These are phyloP conservation scores for Platorchestia sp. DNA, from an alignment of 1,140 invertebrate species.

Conservation along the genomic window DNA sequence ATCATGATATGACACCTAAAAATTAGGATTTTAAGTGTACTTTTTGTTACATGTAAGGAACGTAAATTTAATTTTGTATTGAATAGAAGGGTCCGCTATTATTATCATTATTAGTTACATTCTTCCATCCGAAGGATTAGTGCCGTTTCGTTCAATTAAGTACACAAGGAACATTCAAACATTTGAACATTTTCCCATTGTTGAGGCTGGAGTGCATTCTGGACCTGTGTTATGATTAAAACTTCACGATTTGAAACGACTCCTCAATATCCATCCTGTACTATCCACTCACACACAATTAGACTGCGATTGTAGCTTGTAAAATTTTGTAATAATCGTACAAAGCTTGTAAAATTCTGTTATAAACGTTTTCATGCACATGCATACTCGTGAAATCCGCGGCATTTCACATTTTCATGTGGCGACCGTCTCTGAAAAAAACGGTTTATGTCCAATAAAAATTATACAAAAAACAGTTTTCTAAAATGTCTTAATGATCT, in stretches of 20 bases:
- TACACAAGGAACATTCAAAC: neutral
- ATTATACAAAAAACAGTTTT: no score
- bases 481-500: no score
- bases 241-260: neutral
- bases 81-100: neutral
- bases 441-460: no score
- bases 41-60: neutral
- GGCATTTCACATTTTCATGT: no score
- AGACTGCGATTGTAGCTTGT: no score
- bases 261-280: no score
- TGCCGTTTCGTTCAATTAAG: neutral
- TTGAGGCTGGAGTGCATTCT: neutral
- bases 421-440: no score
- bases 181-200: neutral
- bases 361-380: no score
- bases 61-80: neutral
- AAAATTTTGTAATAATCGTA: no score
- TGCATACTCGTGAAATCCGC: no score
- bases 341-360: no score
- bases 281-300: no score
- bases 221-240: neutral
- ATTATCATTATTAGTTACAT: neutral
- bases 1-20: neutral
- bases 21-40: neutral
- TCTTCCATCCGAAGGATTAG: neutral